phyloP scores from a whole-genome alignment of 2,113 vertebrate species.

The Lepisosteus osseus region DNA sequence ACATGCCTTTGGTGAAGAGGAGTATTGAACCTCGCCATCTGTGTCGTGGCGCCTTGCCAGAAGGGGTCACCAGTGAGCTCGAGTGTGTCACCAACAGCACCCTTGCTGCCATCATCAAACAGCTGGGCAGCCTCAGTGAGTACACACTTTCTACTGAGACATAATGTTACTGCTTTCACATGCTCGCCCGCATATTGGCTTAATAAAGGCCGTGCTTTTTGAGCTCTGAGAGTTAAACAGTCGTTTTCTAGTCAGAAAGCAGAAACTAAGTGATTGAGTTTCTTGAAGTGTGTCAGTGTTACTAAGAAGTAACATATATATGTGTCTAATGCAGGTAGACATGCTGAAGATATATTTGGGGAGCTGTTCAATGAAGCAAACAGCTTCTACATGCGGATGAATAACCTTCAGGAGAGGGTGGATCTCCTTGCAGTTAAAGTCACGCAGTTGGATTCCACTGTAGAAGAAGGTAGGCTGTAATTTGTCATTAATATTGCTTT shows the following conservation, averaged over 20 bases:
- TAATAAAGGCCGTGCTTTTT: too few relatives aligned
- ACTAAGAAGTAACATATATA: neutral
- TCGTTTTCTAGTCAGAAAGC: too few relatives aligned
- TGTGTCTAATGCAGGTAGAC: conserved; percentile 66
- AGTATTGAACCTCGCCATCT: conserved; percentile 86
- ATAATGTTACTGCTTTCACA: too few relatives aligned
- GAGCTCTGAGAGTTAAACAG: neutral
- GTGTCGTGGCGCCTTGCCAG: conserved; percentile 79
- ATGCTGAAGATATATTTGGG: conserved; percentile 87
- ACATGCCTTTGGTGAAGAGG: conserved; percentile 86
- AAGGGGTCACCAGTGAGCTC: conserved; percentile 82
- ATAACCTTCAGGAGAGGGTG: conserved; percentile 86
- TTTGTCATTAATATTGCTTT: too few relatives aligned
- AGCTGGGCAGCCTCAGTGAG: conserved; percentile 90
- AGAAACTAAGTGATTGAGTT: too few relatives aligned
- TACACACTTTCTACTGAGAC: conserved; percentile 15
- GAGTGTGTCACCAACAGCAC: conserved; percentile 94
- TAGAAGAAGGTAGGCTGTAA: conserved; percentile 79
- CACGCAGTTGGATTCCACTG: conserved; percentile 87
- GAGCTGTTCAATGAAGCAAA: conserved; percentile 93
- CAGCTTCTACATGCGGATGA: conserved; percentile 90
- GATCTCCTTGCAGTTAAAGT: conserved; percentile 90
- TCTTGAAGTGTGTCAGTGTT: too few relatives aligned
- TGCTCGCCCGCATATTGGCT: too few relatives aligned
- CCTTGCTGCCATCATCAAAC: conserved; percentile 86